phyloP scores from a whole-genome alignment of 2,888 invertebrate species.

The Lapara coniferarum region DNA sequence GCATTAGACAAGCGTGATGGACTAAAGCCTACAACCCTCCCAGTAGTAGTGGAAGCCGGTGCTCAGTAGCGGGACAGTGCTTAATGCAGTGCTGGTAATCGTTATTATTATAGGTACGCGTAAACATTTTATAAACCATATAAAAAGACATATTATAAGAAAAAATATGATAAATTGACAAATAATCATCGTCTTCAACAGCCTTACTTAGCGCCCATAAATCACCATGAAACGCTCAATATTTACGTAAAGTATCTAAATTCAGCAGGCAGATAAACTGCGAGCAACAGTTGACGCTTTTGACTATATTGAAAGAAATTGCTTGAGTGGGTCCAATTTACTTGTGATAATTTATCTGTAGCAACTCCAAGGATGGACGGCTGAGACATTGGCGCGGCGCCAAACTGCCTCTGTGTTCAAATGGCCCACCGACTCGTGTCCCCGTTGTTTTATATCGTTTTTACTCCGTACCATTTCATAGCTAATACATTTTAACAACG shows the following conservation, averaged over 20 bases:
- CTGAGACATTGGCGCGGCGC: slow-evolving; percentile 50
- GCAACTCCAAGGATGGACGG: slow-evolving; percentile 43
- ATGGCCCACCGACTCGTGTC: slow-evolving; percentile 22
- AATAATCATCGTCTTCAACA: not conserved
- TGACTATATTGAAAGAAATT: slow-evolving; percentile 45
- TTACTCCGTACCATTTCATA: slow-evolving; percentile 40
- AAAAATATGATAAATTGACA: too few species aligned
- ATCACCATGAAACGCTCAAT: not conserved
- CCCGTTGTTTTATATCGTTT: slow-evolving; percentile 26
- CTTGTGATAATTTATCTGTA: slow-evolving; percentile 52
- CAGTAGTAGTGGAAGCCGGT: too few species aligned
- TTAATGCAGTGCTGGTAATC: too few species aligned
- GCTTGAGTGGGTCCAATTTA: slow-evolving; percentile 47
- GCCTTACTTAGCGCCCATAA: not conserved
- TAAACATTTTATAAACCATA: too few species aligned
- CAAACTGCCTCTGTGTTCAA: slow-evolving; percentile 35
- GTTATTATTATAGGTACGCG: too few species aligned
- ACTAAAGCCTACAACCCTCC: too few species aligned
- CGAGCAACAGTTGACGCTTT: slow-evolving; percentile 41
- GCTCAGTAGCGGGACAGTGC: too few species aligned
- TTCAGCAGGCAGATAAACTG: not conserved
- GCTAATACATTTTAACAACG: slow-evolving; percentile 38
- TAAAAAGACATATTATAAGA: not conserved
- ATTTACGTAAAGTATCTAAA: not conserved
- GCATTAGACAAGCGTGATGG: too few species aligned